Evolutionary conservation across 2,888 invertebrate genomes (phyloP), one percentile per base, ranked within the genome.

Genomic region (Polylopha cassiicola): DNA sequence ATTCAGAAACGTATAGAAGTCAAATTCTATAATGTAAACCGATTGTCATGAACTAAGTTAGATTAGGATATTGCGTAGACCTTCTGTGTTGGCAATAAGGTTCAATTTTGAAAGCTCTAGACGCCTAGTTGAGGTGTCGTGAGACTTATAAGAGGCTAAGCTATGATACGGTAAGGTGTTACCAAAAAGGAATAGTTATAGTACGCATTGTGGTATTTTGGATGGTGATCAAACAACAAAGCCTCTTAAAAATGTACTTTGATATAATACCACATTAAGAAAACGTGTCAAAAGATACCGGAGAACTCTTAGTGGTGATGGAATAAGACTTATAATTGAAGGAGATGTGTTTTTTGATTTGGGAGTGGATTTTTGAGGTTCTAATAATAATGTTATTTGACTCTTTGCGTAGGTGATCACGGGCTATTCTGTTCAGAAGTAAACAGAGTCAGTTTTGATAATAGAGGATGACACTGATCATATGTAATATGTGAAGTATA

Each of bases 181-280:
- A 75, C 66, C 59, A 66, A 64, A 68, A 66, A 66, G 68, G 60
- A 69, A 68, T 65, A 58, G 61, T 60, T 62, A 69, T 66, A 62
- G 62, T 58, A 49, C 24, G 58, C 64, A 73, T 77, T 78, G 76
- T 80, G 55, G 58, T 59, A 58, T 57, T 64, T 65, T 63, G 67
- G 70, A 69, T 63, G 66, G 68, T 66, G 71, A 79, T 79, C 79
- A 73, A 73, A 59, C 66, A 60, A 79, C 79, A 80, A 77, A 79
- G 77, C 69, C 55, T 61, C 65, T 74, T 73, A 70, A 78, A 80
- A 78, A 77, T 76, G 65, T 70, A 69, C 66, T 67, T 50, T 66
- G 59, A 65, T 65, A 62, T 39, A 62, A 6, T 7, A 29, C 68
- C 51, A 66, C 48, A 2, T 39, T 53, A 39, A 22, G 2, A 36